Evolutionary conservation across 1,140 invertebrate genomes (phyloP), one percentile per base, ranked within the genome.

Genomic region (Calephelis nemesis): DNA sequence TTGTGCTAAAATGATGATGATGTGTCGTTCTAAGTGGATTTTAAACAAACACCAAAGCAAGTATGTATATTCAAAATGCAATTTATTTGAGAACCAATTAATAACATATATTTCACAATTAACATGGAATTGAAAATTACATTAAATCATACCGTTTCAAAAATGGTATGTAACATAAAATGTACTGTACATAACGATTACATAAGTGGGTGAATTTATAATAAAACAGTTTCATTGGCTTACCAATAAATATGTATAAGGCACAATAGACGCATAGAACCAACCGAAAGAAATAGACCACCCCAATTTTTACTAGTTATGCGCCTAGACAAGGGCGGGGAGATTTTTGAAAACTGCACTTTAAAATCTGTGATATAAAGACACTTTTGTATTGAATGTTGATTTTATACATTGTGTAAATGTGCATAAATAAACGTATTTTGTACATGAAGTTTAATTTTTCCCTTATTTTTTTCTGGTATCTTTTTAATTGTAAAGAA

Each of bases 231-330:
- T 58, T 58, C 52, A 58, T 58, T 58, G 52, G 52, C 13, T 54
- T 54, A 10, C 6, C 19, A 58, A 58, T 58, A 65, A 39, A 50
- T 65, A 52, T 65, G 63, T 65, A 65, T 39, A 65, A 65, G 40
- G 39, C 50, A 63, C 19, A 58, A 58, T 58, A 58, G 52, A 58
- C 11, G 7, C 40, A 42, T 71, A 73, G 62, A 64, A 73, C 63
- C 74, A 63, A 63, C 63, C 63, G 63, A 65, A 73, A 74, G 65
- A 68, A 64, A 74, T 75, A 77, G 77, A 76, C 65, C 68, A 72
- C 72, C 78, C 75, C 74, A 72, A 72, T 74, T 75, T 73, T 11
- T 60, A 63, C 71, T 77, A 79, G 70, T 4, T 54, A 1, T 13
- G 54, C 63, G 62, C 67, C 73, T 79, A 77, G 78, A 77, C 71